Evolutionary conservation across 2,888 invertebrate genomes (phyloP), one percentile per base, ranked within the genome.

Genomic region (Poecilobothrus nobilitatus): DNA sequence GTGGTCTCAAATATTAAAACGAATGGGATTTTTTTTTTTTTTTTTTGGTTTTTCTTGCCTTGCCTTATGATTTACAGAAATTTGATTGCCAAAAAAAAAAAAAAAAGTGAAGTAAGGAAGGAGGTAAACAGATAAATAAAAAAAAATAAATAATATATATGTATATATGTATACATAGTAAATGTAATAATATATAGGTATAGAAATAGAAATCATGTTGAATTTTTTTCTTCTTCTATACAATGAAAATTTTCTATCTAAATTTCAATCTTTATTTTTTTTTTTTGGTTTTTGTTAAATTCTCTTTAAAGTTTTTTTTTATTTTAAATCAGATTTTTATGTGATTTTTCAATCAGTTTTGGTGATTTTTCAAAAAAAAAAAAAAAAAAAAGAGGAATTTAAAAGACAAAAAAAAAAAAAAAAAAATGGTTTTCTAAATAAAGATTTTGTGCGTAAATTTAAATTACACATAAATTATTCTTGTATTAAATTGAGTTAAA

Each of bases 1-100:
- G 63, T 63, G 63, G 63, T 63, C 63, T 63, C 63, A 15, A 63
- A 63, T 27, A 27, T 63, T 27, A 63, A 63, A 63, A 63, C 7
- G 53, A 53, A 53, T 53, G 53, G 6, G 18, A 53, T 53, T 53
- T 53, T 18, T 15, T 12, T 12, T 9, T 9, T n/a, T 15, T 53
- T 53, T 2, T 53, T 9, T 2, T 53, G 6, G 41, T 27, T 27
- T 2, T 27, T 27, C 3, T 27, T 27, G 27, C 3, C 27, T 27
- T 27, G 27, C 27, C 27, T 27, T 27, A 27, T 27, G 41, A 41
- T 53, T 53, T 53, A 18, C 15, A n/a, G 53, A 18, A 53, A n/a
- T 27, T 27, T 27, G 27, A 27, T 27, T 27, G 27, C 27, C 27
- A 27, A 27, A 27, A 27, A 27, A 27, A 27, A 27, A 27, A 2